phyloP scores from a whole-genome alignment of 1,140 invertebrate genomes.

The Varroa destructor region DNA sequence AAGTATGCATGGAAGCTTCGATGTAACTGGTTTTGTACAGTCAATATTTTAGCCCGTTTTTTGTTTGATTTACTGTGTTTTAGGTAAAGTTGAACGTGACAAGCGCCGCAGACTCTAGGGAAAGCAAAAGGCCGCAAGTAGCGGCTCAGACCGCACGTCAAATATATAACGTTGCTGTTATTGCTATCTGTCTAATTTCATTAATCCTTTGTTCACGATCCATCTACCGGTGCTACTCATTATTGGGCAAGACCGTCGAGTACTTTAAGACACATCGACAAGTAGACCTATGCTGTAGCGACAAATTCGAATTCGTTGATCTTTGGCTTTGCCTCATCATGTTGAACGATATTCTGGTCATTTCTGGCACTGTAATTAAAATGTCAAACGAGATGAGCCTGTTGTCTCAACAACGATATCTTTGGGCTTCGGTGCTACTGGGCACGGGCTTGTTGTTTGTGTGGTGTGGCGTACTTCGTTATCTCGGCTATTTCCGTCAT shows the following conservation, averaged over 20 bases:
- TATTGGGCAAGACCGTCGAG: slow-evolving; percentile 1
- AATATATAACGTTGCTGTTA: slow-evolving; percentile 70
- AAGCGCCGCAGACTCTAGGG: not conserved
- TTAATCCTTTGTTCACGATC: slow-evolving; percentile 73
- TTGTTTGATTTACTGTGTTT: not conserved
- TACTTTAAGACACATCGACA: not conserved
- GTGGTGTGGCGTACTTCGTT: slow-evolving; percentile 9
- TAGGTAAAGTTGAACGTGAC: not conserved
- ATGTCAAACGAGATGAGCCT: not conserved
- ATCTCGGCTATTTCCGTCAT: not conserved
- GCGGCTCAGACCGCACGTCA: slow-evolving; percentile 32
- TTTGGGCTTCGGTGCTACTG: slow-evolving; percentile 12
- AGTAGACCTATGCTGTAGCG: not conserved
- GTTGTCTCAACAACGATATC: not conserved
- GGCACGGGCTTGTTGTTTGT: not conserved
- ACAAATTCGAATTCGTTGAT: slow-evolving; percentile 1
- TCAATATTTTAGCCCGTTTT: no score
- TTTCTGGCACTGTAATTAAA: slow-evolving; percentile 1
- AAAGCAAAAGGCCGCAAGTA: slow-evolving; percentile 37
- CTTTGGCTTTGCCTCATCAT: slow-evolving; percentile 13
- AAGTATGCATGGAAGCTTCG: no score
- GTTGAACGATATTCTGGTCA: slow-evolving; percentile 9
- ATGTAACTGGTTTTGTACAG: no score
- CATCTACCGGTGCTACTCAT: slow-evolving; percentile 43
- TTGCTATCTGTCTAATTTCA: slow-evolving; percentile 67